Base-by-base conservation (phyloP, 1,140 invertebrate genomes). In the Adelges cooleyi region DNA sequence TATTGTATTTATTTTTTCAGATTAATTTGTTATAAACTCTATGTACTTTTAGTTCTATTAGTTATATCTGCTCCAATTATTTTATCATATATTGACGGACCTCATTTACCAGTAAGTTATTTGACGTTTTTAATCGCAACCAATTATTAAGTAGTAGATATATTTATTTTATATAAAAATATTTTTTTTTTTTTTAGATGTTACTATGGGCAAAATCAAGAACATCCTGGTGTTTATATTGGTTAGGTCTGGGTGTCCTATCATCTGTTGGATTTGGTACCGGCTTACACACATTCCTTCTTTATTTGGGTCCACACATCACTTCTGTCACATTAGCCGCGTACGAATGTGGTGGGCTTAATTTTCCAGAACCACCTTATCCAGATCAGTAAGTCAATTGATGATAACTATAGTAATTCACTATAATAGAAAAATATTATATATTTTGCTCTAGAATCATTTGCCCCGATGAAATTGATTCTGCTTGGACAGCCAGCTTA, bases 221-320 rank as follows among this genome's bases (percentile, higher is more conserved):
- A 72, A 70, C 81, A 38, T 76, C 79, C 71, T 95, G 91, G 87
- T 91, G 85, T 78, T 71, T 83, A 9, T 98, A 96, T 79, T 99
- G 96, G 96, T 79, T 95, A 67, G 86, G 92, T 11, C 80, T 99
- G 50, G 96, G 96, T 33, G 86, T 99, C 18, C 81, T 98, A 53
- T 98, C 95, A 22, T 98, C 94, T 10, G 92, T 99, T 49, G 96
- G 97, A 2, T 79, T 99, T 29, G 97, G 97, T 13, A 98, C 95
- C 0, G 97, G 96, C 6, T 81, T 99, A 23, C 97, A 99, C 75
- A 99, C 96, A 54, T 99, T 99, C 79, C 79, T 99, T 13, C 79
- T 99, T 38, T 99, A 99, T 76, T 77, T 99, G 69, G 95, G 95
- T 20, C 91, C 92, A 20, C 86, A 90, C 71, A 91, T 93, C 76